Percentiles rank a stretch among this genome's conserved stretches.
These are phyloP conservation scores for Chrysina gloriosa DNA, from an alignment of 2,888 invertebrate species.

Conservation along the genomic window DNA sequence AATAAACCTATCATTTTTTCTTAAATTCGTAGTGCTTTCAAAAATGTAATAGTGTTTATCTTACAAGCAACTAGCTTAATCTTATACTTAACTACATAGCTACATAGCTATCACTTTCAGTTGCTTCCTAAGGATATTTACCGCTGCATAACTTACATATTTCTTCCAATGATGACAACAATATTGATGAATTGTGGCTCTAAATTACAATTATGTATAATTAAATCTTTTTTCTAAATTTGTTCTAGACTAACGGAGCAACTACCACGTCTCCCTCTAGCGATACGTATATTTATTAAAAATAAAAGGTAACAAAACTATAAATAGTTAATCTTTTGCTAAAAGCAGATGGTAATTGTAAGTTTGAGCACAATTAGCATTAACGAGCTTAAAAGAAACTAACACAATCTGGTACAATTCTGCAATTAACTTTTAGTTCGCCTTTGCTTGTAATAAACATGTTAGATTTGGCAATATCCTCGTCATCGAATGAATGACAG, in stretches of 20 bases:
- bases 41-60: too few species aligned
- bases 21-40: too few species aligned
- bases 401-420: too few species aligned
- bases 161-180: neutral
- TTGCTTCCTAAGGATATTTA: too few species aligned
- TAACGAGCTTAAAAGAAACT: conserved; percentile 13
- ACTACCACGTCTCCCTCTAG: conserved; percentile 73
- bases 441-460: too few species aligned
- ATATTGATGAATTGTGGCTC: conserved; percentile 31
- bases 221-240: conserved; percentile 38
- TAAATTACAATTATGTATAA: conserved; percentile 40
- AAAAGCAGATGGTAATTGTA: conserved; percentile 48
- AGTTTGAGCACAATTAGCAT: conserved; percentile 47
- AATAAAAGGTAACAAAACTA: conserved; percentile 52
- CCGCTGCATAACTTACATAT: too few species aligned
- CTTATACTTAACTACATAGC: too few species aligned
- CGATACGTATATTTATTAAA: conserved; percentile 89
- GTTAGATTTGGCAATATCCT: too few species aligned
- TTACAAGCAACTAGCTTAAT: too few species aligned
- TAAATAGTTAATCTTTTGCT: neutral
- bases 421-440: too few species aligned
- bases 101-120: neutral
- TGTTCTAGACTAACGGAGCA: conserved; percentile 78
- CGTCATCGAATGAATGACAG: too few species aligned
- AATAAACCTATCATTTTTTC: too few species aligned